A percentile compares a stretch with the other conserved stretches of the same genome.
These are phyloP conservation scores for Thoracochromis brauschi DNA, from an alignment of 2,113 vertebrate species.

Conservation along the genomic window DNA sequence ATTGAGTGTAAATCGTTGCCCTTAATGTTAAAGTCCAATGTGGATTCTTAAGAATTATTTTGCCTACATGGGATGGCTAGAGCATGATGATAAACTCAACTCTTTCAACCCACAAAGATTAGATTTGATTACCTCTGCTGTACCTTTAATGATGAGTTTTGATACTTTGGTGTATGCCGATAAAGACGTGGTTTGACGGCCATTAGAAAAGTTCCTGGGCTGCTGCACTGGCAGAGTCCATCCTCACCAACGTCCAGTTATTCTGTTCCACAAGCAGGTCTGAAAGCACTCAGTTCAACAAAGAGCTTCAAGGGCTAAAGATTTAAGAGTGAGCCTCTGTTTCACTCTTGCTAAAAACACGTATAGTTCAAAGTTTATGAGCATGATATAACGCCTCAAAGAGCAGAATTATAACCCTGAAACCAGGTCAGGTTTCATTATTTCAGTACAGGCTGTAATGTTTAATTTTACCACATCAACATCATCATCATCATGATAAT, in stretches of 20 bases:
- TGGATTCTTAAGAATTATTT: neutral
- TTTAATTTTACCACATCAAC: neutral
- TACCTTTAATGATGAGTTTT: neutral
- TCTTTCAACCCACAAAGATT: neutral
- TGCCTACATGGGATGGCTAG: neutral
- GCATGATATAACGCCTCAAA: neutral
- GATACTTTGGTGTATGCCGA: accelerated
- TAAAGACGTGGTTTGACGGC: neutral
- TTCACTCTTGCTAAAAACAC: neutral
- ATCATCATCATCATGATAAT: neutral
- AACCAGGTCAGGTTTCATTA: neutral
- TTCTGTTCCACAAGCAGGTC: neutral
- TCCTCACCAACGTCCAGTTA: neutral
- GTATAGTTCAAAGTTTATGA: neutral
- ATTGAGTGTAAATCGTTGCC: accelerated
- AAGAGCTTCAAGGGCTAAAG: neutral
- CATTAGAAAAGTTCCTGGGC: neutral
- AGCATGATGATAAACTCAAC: neutral
- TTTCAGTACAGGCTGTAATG: neutral
- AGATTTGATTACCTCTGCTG: neutral
- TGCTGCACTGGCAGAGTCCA: neutral
- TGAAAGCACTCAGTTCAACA: neutral
- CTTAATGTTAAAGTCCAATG: neutral
- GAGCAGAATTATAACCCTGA: neutral
- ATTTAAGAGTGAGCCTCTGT: neutral